Base-by-base conservation (phyloP, 2,797 vertebrate species). In the Choloepus didactylus region DNA sequence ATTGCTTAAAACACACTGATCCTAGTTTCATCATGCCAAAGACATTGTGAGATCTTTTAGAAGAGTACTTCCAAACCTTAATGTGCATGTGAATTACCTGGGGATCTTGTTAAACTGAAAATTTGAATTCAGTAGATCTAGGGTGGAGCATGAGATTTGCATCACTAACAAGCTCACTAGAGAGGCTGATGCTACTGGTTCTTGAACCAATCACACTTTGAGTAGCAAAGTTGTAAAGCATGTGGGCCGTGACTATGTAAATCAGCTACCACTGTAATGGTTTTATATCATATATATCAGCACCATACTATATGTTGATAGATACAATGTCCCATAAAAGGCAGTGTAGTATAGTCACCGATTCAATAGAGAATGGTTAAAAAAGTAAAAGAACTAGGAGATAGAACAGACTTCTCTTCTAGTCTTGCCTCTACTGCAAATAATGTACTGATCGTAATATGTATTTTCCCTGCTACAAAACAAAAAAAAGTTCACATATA, bases 61-160 rank as follows among this genome's bases (percentile, higher is more conserved):
- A 79, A 70, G 8, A 29, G 67, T 29, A 49, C 2, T 80, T 38
- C 93, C 10, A 49, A 87, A 83, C 77, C 54, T 54, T 75, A 72
- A 49, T 31, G 54, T 84, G 46, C 2, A 29, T 4, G 3, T 11
- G 0, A 56, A 18, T 93, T 35, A 89, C 41, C 85, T 46, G 49
- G 82, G n/a, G 49, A 95, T 81, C 86, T 79, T 91, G 23, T 69
- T 93, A 83, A 94, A 64, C 5, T 25, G 21, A 69, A 72, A 35
- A 69, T 81, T 87, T 10, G 1, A 11, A 46, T n/a, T 60, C 35
- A 69, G 27, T 29, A 35, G 15, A 25, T 80, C 35, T 27, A 75
- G 87, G 51, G 27, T 67, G 12, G 84, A 9, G 16, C 18, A 25
- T 44, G 51, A 80, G 23, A 46, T 62, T 21, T 0, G 2, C 64